These are phyloP conservation scores for Megalops atlanticus DNA, from an alignment of 2,113 vertebrate species.

Conservation along the genomic window DNA sequence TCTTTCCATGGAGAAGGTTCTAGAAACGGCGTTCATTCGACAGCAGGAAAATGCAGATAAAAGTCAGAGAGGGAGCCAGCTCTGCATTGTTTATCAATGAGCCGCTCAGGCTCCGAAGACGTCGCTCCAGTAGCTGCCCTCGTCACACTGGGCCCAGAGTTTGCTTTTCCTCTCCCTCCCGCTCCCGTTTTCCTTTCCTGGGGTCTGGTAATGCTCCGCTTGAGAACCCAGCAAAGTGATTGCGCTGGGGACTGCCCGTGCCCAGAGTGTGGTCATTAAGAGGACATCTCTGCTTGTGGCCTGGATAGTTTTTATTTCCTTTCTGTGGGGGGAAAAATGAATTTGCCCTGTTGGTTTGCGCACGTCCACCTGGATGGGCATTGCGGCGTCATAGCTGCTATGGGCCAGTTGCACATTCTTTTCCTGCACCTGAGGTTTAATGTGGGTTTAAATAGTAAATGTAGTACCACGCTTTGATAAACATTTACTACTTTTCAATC, in stretches of 20 bases:
- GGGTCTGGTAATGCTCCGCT: constrained; percentile 72
- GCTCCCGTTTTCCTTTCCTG: constrained; percentile 45
- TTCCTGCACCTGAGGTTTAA: too few species aligned
- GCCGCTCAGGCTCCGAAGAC: not conserved
- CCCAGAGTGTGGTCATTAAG: constrained; percentile 56
- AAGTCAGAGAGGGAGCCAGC: not conserved
- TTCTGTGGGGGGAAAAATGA: not conserved
- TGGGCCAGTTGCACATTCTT: too few species aligned
- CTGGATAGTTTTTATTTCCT: not conserved
- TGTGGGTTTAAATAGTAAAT: too few species aligned
- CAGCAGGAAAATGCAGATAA: too few species aligned
- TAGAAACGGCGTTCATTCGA: too few species aligned
- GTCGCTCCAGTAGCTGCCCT: not conserved
- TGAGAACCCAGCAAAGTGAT: constrained; percentile 66
- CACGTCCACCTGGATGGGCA: not conserved
- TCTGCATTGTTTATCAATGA: not conserved
- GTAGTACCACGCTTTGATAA: too few species aligned
- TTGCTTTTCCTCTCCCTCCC: not conserved
- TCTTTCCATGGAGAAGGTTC: too few species aligned
- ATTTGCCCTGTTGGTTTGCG: not conserved
- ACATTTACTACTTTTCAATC: too few species aligned
- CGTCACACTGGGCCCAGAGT: not conserved
- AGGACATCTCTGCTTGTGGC: not conserved
- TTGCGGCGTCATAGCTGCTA: not conserved
- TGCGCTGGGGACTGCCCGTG: constrained; percentile 43